Evolutionary conservation across 2,888 invertebrate species (phyloP).

Genomic region (Agrypnus murinus): DNA sequence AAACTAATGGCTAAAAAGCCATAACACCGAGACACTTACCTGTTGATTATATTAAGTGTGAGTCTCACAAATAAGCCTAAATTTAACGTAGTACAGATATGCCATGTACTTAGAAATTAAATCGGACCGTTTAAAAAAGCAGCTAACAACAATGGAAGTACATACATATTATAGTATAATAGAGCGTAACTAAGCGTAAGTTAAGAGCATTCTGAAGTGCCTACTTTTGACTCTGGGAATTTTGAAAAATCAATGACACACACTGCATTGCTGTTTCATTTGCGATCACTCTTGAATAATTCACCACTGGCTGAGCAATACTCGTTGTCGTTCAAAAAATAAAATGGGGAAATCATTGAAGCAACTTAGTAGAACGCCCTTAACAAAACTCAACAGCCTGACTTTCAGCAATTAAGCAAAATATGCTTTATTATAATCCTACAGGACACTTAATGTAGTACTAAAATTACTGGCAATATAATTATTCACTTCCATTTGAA

Average conservation of each 20-base stretch:
- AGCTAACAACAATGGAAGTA: slow-evolving; percentile 43
- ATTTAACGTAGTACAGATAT: slow-evolving; percentile 63
- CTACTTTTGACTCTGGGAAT: background rate
- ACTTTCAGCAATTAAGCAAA: slow-evolving; percentile 5
- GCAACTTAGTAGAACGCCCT: slow-evolving; percentile 20
- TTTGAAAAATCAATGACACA: too few relatives aligned
- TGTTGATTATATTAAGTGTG: slow-evolving; percentile 58
- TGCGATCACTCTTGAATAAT: too few relatives aligned
- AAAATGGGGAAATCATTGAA: background rate
- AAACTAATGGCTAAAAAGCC: slow-evolving; percentile 70
- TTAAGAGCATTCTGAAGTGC: slow-evolving; percentile 17
- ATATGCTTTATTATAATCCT: slow-evolving; percentile 17
- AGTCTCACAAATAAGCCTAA: slow-evolving; percentile 57
- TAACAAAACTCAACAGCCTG: slow-evolving; percentile 13
- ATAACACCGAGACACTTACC: slow-evolving; percentile 70
- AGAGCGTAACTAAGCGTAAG: slow-evolving; percentile 27
- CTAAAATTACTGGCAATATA: slow-evolving; percentile 21
- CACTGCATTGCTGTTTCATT: too few relatives aligned
- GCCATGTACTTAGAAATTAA: slow-evolving; percentile 57
- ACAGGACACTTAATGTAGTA: slow-evolving; percentile 23
- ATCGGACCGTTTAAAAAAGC: slow-evolving; percentile 42
- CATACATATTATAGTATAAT: background rate
- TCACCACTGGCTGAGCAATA: too few relatives aligned
- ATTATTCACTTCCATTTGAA: slow-evolving; percentile 35
- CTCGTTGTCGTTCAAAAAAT: slow-evolving; percentile 1